Evolutionary conservation across 2,113 vertebrate genomes (phyloP), one percentile per base, ranked within the genome.

Genomic region (Spilogale gracilis): DNA sequence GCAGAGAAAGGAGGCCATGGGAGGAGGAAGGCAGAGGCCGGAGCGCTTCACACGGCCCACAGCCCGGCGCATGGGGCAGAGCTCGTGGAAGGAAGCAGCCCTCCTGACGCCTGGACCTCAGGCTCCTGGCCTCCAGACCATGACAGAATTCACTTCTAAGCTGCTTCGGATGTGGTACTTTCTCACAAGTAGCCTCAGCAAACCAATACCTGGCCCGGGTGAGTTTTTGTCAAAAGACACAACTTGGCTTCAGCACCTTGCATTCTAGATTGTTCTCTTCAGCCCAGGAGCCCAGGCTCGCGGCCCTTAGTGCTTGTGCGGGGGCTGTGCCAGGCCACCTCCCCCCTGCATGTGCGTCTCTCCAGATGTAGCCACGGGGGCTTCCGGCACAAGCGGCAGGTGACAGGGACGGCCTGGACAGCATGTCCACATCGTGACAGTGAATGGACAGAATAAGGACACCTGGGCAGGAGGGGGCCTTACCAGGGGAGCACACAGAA

Each of bases 91-190:
- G 58, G 25, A 38, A 3, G 9, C 20, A 1, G 2, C 45, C 48
- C 0, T 27, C 14, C 63, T 2, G 14, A 6, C 1, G 2, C 18
- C 25, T 45, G 8, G 48, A 1, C 1, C 38, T 27, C 0, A 1
- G 2, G 16, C 5, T 0, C 7, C 58, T 1, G 21, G 60, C 20
- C 25, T 6, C 56, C 12, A 16, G 50, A 9, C 27, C 8, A 17
- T 0, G 20, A 38, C 27, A 16, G 52, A 14, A 21, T 3, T 0
- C 2, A 0, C 12, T 2, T 63, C 54, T 1, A 18, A 18, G 38
- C 32, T 38, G 54, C 16, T 0, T 5, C 0, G 5, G 2, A 16
- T 5, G 38, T 1, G 32, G 38, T 4, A 3, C 30, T 21, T 13
- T 2, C 1, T 56, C 18, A 52, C 0, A 0, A 0, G 27, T n/a